Base-by-base conservation (phyloP, 2,797 vertebrate species). In the Sebastes matsubarae region DNA sequence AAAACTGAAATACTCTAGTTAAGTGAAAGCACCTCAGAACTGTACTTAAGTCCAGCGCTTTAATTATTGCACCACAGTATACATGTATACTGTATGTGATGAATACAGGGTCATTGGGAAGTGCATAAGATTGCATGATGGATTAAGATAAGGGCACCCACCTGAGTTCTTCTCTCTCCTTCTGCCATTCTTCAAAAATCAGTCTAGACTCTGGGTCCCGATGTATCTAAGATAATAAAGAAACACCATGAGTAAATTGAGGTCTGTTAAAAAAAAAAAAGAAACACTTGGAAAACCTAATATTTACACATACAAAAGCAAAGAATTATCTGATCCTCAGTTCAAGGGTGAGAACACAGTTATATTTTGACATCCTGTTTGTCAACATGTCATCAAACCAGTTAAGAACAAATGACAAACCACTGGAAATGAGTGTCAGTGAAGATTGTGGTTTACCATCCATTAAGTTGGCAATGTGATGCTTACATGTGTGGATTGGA, bases 161-260 rank as follows among this genome's bases (percentile, higher is more conserved):
- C 97, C 95, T 93, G 65, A 97, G 95, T 79, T 97, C 97, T 52
- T 97, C 96, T 69, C 97, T 90, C 84, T 97, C 97, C 36, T 95
- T 96, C 82, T 96, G 92, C 97, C 97, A 97, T 77, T 97, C 96
- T 80, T 94, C 85, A 68, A 97, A 92, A 81, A 97, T 93, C 52
- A 93, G 82, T 85, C 93, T 94, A 10, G 96, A 96, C 64, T 94
- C 94, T 0, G 92, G 76, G 52, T 97, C 97, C 18, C 90, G 93
- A 74, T 96, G 94, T 38, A 85, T 94, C 97, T 97, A 46, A 5
- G 16, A 87, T 20, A 72, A 64, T 24, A 25, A 65, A 71, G 5
- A 75, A 8, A 72, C 11, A 81, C 1, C 0, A 25, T 16, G 6
- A 83, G 50, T 3, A 67, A 32, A 74, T 27, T 11, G 20, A 27